Conservation (phyloP, 2,888 invertebrate genomes). For the Drosophila melanosoma region DNA sequence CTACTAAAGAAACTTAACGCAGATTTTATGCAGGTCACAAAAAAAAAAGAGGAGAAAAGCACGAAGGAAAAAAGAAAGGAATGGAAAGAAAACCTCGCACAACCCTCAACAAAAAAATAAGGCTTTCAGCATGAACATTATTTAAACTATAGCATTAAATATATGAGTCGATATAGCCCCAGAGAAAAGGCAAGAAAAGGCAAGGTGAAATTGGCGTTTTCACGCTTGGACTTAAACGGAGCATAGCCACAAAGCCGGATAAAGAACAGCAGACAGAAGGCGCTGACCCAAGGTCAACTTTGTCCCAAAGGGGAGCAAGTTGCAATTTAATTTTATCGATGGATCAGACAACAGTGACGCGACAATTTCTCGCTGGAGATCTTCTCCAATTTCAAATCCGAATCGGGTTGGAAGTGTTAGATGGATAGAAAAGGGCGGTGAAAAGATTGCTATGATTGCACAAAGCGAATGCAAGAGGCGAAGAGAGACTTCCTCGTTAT, state of each 20-base stretch:
- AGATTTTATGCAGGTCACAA: slow-evolving; percentile 56
- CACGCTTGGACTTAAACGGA: slow-evolving; percentile 32
- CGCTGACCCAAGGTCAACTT: slow-evolving; percentile 40
- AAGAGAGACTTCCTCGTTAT: slow-evolving; percentile 59
- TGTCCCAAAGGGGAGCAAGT: slow-evolving; percentile 15
- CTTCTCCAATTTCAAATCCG: slow-evolving; percentile 14
- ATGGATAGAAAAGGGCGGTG: background rate
- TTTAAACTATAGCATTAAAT: slow-evolving; percentile 48
- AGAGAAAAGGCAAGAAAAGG: background rate
- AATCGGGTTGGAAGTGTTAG: background rate
- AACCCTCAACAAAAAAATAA: slow-evolving; percentile 14
- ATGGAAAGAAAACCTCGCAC: slow-evolving; percentile 14
- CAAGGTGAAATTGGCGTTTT: slow-evolving; percentile 35
- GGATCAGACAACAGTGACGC: slow-evolving; percentile 49
- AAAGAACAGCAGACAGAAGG: background rate
- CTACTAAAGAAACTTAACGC: slow-evolving; percentile 53
- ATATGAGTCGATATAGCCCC: slow-evolving; percentile 22
- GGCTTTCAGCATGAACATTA: slow-evolving; percentile 45
- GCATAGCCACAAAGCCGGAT: slow-evolving; percentile 23
- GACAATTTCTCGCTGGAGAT: slow-evolving; percentile 18
- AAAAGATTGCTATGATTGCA: slow-evolving; percentile 60
- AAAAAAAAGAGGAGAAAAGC: background rate
- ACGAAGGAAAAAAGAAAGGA: slow-evolving; percentile 1
- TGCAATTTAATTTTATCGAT: slow-evolving; percentile 53
- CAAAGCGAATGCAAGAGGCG: slow-evolving; percentile 63